Base-by-base conservation (phyloP, 2,888 invertebrate genomes). In the Lepetodrilus schrolli region DNA sequence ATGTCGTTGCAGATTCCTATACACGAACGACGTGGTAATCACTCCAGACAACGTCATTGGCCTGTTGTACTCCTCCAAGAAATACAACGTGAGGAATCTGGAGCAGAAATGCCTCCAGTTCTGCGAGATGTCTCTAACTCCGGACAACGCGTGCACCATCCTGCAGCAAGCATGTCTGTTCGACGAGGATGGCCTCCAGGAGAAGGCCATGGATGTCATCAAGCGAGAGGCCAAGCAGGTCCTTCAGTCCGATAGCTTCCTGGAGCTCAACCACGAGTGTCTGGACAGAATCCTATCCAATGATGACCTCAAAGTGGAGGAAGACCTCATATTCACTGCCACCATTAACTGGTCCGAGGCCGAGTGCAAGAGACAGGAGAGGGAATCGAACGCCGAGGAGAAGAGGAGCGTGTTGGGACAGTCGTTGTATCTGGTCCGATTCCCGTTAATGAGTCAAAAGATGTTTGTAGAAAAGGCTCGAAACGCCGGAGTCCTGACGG, bases 161-260 rank as follows among this genome's bases (percentile, higher is more conserved):
- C 65, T 83, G n/a, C 82, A 83, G 72, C 83, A 83, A 50, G 82
- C 83, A 0, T 78, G 82, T 68, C 58, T 83, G 26, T 83, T 81
- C 68, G 81, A 82, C 58, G 83, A 83, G 68, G 74, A 80, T 3
- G 80, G 81, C 5, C 80, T 80, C 13, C 70, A 75, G 49, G 71
- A 76, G 17, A 78, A 81, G 37, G 81, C 80, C 13, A 50, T 83
- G 51, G 74, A 77, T 20, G 82, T 78, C 58, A 80, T 83, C n/a
- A 73, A 80, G 37, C 73, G 72, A 7, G 76, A 83, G 51, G 80
- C 80, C 0, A 65, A 73, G 21, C 79, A 79, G 8, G 83, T 83
- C 0, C 43, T 83, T 8, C 68, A 75, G 26, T 78, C 80, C 2
- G 36, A 73, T 10, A 73, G 78, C n/a, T 83, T 83, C 50, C 71